Evolutionary conservation across 2,888 invertebrate species (phyloP), one percentile per base, ranked within the genome.

Genomic region (Stenotaenia linearis): DNA sequence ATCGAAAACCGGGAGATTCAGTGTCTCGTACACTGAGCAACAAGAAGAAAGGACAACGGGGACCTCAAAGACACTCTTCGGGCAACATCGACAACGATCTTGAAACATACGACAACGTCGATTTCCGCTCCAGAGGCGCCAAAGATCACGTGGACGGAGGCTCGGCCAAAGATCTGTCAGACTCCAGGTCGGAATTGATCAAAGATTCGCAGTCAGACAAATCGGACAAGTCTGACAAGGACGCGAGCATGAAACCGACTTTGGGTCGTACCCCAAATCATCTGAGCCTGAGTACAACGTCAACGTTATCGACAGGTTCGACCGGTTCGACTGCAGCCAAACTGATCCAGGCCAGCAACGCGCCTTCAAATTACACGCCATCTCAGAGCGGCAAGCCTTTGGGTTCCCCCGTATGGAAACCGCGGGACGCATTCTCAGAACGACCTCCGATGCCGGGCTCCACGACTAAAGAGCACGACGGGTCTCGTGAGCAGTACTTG

Each of bases 401-500:
- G 93, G 96, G 96, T 90, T 97, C 97, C 89, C 97, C 97, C 88
- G 94, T 97, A 89, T 97, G 97, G 97, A 97, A 97, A 91, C 96
- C 96, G 89, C 92, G 96, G 90, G 95, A 61, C 23, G 82, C 82
- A 61, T 86, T 89, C 84, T 88, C 89, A 77, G 89, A 89, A 85
- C 78, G 82, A 85, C 88, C 89, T 82, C 81, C 82, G 21, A 80
- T 82, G 69, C 81, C 82, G 1, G 61, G 18, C n/a, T 35, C 79
- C 30, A 28, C 56, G 25, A 50, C 78, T 45, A 79, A 81, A 23
- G 75, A 79, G 37, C 80, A 82, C 23, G 80, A 81, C 23, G 32
- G 79, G 18, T 61, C 75, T 1, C 80, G 81, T 74, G 80, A 83
- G 80, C 83, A 82, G 78, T 82, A 81, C 77, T 81, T 83, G 75